Percentiles rank a stretch among this genome's conserved stretches.
phyloP scores from a whole-genome alignment of 2,113 vertebrate genomes.

The Xiphophorus maculatus region DNA sequence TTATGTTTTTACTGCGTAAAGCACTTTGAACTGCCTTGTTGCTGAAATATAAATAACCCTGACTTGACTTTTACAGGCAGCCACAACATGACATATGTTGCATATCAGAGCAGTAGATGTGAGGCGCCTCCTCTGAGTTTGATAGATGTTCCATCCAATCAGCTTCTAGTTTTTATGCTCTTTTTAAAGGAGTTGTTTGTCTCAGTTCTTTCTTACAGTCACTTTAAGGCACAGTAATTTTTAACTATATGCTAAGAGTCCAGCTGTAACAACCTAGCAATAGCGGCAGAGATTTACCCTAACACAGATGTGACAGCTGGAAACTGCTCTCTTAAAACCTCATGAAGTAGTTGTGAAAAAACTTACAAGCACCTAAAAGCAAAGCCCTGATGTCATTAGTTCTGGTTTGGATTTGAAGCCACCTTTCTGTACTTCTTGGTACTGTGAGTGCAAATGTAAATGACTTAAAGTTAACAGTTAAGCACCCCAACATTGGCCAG shows the following conservation, averaged over 20 bases:
- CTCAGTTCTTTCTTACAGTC: neutral
- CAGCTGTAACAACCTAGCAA: neutral
- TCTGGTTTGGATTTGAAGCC: neutral
- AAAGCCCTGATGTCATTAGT: neutral
- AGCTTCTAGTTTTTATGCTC: neutral
- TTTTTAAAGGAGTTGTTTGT: neutral
- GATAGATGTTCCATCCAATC: neutral
- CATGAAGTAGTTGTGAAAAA: neutral
- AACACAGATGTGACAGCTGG: neutral
- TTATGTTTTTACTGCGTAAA: too few relatives aligned
- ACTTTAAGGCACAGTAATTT: neutral
- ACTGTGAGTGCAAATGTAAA: neutral
- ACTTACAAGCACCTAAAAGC: neutral
- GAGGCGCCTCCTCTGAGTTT: neutral
- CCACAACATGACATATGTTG: too few relatives aligned
- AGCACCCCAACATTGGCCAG: neutral
- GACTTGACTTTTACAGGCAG: too few relatives aligned
- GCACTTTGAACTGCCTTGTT: too few relatives aligned
- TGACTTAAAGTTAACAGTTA: neutral
- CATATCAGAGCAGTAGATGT: neutral
- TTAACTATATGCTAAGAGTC: neutral
- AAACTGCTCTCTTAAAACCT: neutral
- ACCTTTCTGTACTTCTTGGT: neutral
- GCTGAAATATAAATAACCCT: too few relatives aligned
- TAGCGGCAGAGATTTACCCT: neutral